These are phyloP conservation scores for Delia radicum DNA, from an alignment of 1,140 invertebrate species.

Conservation along the genomic window DNA sequence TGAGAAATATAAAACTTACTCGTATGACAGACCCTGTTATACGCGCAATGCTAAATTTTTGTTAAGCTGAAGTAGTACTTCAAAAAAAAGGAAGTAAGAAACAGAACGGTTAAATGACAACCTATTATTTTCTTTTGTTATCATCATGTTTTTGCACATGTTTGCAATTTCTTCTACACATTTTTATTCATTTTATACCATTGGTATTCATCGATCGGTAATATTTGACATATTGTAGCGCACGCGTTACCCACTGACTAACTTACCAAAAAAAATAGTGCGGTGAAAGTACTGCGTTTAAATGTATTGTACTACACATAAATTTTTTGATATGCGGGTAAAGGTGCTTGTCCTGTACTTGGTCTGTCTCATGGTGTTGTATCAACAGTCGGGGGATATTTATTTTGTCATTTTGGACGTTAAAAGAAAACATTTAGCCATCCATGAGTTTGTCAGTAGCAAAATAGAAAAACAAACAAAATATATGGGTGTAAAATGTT, in stretches of 20 bases:
- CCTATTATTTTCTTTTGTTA: background rate
- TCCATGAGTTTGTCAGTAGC: background rate
- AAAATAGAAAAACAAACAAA: background rate
- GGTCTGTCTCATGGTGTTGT: background rate
- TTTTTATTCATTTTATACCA: background rate
- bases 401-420: background rate
- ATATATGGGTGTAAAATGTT: background rate
- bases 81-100: background rate
- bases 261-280: background rate
- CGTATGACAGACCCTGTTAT: background rate
- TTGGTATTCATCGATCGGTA: background rate
- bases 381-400: background rate
- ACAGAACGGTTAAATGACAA: background rate
- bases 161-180: background rate
- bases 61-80: background rate
- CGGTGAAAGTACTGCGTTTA: background rate
- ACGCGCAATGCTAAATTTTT: background rate
- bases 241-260: background rate
- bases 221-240: background rate
- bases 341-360: background rate
- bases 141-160: background rate
- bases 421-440: background rate
- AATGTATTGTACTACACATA: no score
- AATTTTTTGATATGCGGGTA: background rate
- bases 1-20: background rate